Base-by-base conservation (phyloP, 1,140 invertebrate genomes). In the Drosophila obscura region DNA sequence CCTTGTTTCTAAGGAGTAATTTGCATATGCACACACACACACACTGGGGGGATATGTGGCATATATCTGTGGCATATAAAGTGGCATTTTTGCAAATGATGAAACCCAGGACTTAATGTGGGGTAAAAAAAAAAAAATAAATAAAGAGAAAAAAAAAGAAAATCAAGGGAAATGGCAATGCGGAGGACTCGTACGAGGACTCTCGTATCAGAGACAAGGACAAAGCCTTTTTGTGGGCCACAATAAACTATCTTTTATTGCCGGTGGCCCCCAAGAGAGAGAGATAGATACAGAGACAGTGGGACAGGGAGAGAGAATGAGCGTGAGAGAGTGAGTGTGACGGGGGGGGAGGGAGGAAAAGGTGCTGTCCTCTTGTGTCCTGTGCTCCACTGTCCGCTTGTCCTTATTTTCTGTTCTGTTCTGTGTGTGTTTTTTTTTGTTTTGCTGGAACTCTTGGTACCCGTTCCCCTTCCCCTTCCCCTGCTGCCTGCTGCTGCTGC, bases 181-280 rank as follows among this genome's bases (percentile, higher is more conserved):
- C 53, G 41, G 55, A 22, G n/a, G 66, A 52, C 35, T 39, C 35
- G 35, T 5, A 39, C 35, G 35, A 39, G 35, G 35, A 39, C 35
- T 39, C 35, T 39, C 24, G 41, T 24, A 57, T 73, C 62, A 46
- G 48, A 53, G 71, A 44, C 62, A 62, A 60, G 73, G 57, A 76
- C 62, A 76, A 76, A 50, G 53, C 62, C 44, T 71, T 61, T 59
- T 73, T 78, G 67, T 78, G 68, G 24, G 56, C 60, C 51, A 78
- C 68, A 78, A 78, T 78, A 78, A 79, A 79, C 77, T 79, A 79
- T 79, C 77, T 79, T 78, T 79, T 79, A 79, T 79, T 79, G 74
- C 74, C 51, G 69, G 15, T 55, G 52, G 15, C 13, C 35, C 35
- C 35, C 35, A 11, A 11, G 11, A 13, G 4, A 13, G 4, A 9